Evolutionary conservation across 2,888 invertebrate genomes (phyloP).

Genomic region (Geophilus truncorum): DNA sequence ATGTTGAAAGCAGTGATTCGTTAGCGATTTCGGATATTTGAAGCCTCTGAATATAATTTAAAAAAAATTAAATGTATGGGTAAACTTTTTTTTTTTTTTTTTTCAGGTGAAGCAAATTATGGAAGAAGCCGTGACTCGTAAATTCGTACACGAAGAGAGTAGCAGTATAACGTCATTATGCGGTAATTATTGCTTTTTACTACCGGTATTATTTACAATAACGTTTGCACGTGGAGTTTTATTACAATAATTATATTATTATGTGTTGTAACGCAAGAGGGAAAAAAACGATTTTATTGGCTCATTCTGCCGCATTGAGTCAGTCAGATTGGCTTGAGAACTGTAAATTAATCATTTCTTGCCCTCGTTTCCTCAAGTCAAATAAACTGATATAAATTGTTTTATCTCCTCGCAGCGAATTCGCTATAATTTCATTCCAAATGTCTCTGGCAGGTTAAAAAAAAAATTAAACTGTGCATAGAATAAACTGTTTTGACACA

Average conservation of each 20-base stretch:
- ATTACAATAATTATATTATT: neutral
- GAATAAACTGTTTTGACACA: too few species aligned
- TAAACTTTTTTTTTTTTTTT: neutral
- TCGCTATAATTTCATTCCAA: too few species aligned
- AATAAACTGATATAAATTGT: too few species aligned
- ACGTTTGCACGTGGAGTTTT: neutral
- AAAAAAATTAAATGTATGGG: neutral
- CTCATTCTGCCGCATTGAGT: neutral
- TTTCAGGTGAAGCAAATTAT: conserved; percentile 86
- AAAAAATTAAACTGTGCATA: too few species aligned
- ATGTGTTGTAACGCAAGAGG: neutral
- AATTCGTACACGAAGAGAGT: conserved; percentile 88
- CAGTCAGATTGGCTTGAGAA: neutral
- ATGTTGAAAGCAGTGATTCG: neutral
- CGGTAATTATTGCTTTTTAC: conserved; percentile 51
- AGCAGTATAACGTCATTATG: conserved; percentile 86
- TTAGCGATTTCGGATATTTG: neutral
- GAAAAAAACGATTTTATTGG: neutral
- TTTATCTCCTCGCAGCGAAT: too few species aligned
- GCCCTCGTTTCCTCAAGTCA: too few species aligned
- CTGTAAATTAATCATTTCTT: neutral
- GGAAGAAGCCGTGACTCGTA: conserved; percentile 91
- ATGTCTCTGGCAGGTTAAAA: too few species aligned
- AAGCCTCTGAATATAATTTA: too few species aligned
- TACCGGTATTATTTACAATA: neutral